Evolutionary conservation across 2,113 vertebrate species (phyloP).

Genomic region (Petroica traversi): DNA sequence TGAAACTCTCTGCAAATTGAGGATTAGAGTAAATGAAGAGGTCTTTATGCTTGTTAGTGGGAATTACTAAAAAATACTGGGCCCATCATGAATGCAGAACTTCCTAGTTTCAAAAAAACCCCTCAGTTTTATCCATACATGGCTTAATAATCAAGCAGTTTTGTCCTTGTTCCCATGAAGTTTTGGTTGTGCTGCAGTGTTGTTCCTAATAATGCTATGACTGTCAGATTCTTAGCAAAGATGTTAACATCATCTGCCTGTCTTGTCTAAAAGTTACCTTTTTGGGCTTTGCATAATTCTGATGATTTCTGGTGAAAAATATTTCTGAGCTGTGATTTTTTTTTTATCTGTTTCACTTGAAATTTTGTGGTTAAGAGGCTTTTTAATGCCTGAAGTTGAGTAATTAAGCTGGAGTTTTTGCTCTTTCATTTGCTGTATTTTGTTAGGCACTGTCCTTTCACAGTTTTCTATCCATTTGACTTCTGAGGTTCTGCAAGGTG

Average conservation of each 20-base stretch:
- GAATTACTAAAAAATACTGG: neutral
- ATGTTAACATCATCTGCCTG: neutral
- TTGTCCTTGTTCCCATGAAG: neutral
- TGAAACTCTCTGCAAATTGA: slow-evolving; percentile 4
- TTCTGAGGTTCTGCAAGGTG: neutral
- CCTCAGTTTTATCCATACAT: neutral
- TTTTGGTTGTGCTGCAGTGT: neutral
- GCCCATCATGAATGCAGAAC: neutral
- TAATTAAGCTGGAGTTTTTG: neutral
- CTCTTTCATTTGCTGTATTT: neutral
- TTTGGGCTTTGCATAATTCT: neutral
- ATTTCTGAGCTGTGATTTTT: neutral
- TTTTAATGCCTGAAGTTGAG: neutral
- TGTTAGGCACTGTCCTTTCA: neutral
- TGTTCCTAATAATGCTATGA: neutral
- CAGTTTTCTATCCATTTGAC: neutral
- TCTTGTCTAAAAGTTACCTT: neutral
- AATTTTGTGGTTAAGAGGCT: neutral
- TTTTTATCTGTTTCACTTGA: neutral
- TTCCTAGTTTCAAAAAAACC: neutral
- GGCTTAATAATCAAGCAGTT: neutral
- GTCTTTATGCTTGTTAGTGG: slow-evolving; percentile 4
- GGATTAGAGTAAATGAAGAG: slow-evolving; percentile 4
- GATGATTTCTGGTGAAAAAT: neutral
- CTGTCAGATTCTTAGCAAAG: neutral